Conservation (phyloP, 2,113 vertebrate species). For the Oncorhynchus mykiss region DNA sequence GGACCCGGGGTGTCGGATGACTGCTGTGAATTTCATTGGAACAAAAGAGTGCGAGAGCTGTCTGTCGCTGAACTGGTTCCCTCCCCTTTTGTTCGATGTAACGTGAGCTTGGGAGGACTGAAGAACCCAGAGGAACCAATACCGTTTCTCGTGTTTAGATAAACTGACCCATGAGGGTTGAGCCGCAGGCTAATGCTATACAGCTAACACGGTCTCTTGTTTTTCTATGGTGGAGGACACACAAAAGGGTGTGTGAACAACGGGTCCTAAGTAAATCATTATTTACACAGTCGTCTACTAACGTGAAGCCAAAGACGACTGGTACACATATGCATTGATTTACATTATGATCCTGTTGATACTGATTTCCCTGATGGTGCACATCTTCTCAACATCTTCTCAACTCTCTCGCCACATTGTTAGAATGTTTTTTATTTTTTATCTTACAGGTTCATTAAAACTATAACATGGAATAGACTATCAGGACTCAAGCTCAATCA, state of each 20-base stretch:
- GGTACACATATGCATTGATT: background rate
- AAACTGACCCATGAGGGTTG: background rate
- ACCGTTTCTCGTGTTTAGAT: background rate
- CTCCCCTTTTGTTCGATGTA: constrained; percentile 22
- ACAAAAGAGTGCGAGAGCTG: constrained; percentile 19
- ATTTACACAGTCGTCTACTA: background rate
- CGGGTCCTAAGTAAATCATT: background rate
- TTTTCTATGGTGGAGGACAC: background rate
- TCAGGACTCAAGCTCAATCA: too few species aligned
- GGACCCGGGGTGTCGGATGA: constrained; percentile 33
- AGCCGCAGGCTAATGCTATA: background rate
- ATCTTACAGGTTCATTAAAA: background rate
- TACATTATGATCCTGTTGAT: background rate
- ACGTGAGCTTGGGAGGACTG: background rate
- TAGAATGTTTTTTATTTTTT: too few species aligned
- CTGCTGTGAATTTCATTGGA: constrained; percentile 19
- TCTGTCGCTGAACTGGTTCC: constrained; percentile 21
- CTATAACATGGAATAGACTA: too few species aligned
- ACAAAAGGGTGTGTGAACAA: constrained; percentile 1
- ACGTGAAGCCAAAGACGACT: background rate
- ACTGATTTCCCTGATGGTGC: too few species aligned
- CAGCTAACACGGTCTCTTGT: background rate
- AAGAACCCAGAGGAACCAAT: background rate
- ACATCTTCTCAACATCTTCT: too few species aligned
- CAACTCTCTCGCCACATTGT: too few species aligned